phyloP scores from a whole-genome alignment of 2,797 vertebrate genomes.

The Cossypha dichroa region DNA sequence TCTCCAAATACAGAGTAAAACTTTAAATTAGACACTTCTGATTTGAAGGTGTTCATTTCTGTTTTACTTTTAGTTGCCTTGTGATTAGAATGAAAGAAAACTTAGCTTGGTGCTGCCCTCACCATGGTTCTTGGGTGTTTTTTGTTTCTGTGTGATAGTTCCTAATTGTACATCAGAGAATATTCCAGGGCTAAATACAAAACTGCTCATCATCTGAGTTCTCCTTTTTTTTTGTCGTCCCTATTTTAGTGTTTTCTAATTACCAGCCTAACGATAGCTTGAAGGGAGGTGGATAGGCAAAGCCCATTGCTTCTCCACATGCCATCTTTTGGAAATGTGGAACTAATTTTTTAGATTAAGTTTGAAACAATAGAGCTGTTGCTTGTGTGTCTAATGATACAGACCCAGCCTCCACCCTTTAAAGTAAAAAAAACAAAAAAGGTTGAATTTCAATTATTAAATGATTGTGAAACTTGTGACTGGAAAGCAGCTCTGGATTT shows the following conservation, averaged over 20 bases:
- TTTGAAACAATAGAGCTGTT: background rate
- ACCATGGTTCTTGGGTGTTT: background rate
- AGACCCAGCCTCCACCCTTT: background rate
- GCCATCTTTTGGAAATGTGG: background rate
- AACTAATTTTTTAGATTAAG: background rate
- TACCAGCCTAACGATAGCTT: conserved; percentile 20
- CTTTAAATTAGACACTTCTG: conserved; percentile 40
- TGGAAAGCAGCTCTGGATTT: background rate
- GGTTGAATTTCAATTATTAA: background rate
- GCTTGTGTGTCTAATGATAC: background rate
- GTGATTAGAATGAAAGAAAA: conserved; percentile 23
- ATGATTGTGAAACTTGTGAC: background rate
- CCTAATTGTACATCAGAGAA: conserved; percentile 60
- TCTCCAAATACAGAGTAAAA: background rate
- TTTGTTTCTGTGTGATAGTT: background rate
- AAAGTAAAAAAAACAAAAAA: background rate
- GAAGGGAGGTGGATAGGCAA: background rate
- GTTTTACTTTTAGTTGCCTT: conserved; percentile 15
- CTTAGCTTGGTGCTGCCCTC: background rate
- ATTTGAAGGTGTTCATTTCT: conserved; percentile 22
- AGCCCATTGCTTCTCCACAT: background rate
- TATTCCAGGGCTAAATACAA: conserved; percentile 37
- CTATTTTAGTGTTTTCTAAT: conserved; percentile 60
- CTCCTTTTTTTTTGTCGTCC: background rate
- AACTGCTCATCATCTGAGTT: conserved; percentile 14